Base-by-base conservation (phyloP, 2,888 invertebrate genomes). In the Nymphalis polychloros region DNA sequence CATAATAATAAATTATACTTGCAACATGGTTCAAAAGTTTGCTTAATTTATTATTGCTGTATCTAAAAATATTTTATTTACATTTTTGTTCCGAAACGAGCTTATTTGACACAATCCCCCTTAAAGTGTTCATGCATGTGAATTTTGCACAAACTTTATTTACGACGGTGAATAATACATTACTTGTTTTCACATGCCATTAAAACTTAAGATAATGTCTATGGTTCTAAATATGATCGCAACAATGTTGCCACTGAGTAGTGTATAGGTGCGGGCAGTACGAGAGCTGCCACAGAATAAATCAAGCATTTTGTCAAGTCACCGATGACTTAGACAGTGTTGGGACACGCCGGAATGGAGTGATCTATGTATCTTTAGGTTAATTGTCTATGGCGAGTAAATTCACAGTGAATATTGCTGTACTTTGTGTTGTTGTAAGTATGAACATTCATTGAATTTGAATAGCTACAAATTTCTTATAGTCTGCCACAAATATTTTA, bases 381-480 rank as follows among this genome's bases (percentile, higher is more conserved):
- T 85, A 85, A 85, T 84, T 83, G 85, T 78, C 82, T 73, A 80
- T 78, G 75, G 79, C 75, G 77, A 76, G 80, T 80, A 81, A 81
- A 85, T 85, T 79, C 81, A 80, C 41, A 5, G 41, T 57, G 57
- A 57, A 57, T 17, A 31, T 17, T n/a, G 53, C 31, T 41, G 57
- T 41, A 57, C 57, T 41, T 57, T 7, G 41, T 41, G 19, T 19
- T 57, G 35, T 57, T 57, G 77, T 77, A 78, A 75, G 72, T 17
- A 53, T 53, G 31, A n/a, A 31, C 63, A 49, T 73, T 66, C 59
- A 48, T 59, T 53, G 53, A 46, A 13, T 53, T 46, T 59, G 46
- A 16, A 59, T 46, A 46, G 3, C 19, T 59, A 19, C 20, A 20
- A 59, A 59, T 53, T 27, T 27, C 4, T 17, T 0, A 17, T 31